phyloP scores from a whole-genome alignment of 2,888 invertebrate species.

The Patella depressa region DNA sequence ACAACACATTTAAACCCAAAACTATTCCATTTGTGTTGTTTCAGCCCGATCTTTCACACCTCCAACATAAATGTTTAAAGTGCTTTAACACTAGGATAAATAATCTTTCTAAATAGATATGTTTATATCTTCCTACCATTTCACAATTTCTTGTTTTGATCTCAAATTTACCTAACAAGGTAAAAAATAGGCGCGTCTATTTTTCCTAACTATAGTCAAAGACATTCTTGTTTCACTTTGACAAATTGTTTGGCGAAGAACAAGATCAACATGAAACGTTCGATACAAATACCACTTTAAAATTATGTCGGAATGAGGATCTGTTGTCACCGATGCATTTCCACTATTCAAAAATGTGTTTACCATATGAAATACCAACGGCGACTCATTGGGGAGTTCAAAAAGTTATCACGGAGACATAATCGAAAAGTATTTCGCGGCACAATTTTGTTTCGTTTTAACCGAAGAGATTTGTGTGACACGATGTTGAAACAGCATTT shows the following conservation, averaged over 20 bases:
- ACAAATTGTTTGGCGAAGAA: background rate
- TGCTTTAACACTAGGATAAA: background rate
- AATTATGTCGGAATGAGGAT: background rate
- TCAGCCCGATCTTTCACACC: background rate
- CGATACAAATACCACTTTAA: no score
- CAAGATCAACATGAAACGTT: background rate
- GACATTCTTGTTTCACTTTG: background rate
- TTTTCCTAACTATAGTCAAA: background rate
- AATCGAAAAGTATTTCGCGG: constrained; percentile 9
- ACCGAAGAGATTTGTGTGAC: background rate
- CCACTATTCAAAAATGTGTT: background rate
- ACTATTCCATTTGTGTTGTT: background rate
- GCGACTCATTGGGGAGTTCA: background rate
- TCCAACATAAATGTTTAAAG: background rate
- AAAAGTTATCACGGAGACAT: background rate
- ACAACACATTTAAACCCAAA: background rate
- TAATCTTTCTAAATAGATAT: constrained; percentile 7
- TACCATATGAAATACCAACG: background rate
- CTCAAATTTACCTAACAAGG: background rate
- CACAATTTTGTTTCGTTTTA: background rate
- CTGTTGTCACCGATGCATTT: background rate
- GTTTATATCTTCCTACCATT: constrained; percentile 4
- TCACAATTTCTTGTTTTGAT: constrained; percentile 7
- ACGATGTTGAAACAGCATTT: background rate
- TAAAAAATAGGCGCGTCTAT: background rate